These are phyloP conservation scores for Thalpophila matura DNA, from an alignment of 2,888 invertebrate species.

Conservation along the genomic window DNA sequence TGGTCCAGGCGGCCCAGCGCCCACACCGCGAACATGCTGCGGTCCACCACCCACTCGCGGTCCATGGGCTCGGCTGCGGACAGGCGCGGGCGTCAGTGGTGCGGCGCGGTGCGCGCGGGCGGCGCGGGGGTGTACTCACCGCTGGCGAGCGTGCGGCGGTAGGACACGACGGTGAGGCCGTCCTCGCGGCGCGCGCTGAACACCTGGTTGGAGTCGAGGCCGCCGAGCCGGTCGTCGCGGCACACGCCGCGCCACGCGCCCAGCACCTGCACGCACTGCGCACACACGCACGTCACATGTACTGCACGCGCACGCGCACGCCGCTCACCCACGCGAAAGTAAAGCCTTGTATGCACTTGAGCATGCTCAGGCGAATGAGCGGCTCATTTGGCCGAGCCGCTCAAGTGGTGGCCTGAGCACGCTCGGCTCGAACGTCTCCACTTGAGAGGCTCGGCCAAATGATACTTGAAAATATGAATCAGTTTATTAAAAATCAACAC, in stretches of 20 bases:
- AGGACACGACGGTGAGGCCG: constrained; percentile 95
- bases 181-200: constrained; percentile 93
- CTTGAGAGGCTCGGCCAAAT: too few species aligned
- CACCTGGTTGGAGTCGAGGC: constrained; percentile 95
- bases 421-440: too few species aligned
- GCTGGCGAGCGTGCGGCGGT: constrained; percentile 94
- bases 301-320: constrained; percentile 91
- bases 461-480: too few species aligned
- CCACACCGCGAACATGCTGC: constrained; percentile 94
- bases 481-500: too few species aligned
- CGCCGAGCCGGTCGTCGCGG: constrained; percentile 95
- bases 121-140: constrained; percentile 80
- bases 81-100: background rate
- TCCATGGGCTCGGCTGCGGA: constrained; percentile 94
- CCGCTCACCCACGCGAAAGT: constrained; percentile 68
- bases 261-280: constrained; percentile 95
- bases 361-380: too few species aligned
- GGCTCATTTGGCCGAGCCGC: too few species aligned
- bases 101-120: background rate
- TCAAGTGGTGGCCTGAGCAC: too few species aligned
- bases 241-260: constrained; percentile 97
- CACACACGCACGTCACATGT: constrained; percentile 12
- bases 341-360: too few species aligned
- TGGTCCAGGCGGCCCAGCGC: constrained; percentile 95
- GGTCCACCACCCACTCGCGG: constrained; percentile 92